These are phyloP conservation scores for Athalia cordata DNA, from an alignment of 2,888 invertebrate genomes.

Conservation along the genomic window DNA sequence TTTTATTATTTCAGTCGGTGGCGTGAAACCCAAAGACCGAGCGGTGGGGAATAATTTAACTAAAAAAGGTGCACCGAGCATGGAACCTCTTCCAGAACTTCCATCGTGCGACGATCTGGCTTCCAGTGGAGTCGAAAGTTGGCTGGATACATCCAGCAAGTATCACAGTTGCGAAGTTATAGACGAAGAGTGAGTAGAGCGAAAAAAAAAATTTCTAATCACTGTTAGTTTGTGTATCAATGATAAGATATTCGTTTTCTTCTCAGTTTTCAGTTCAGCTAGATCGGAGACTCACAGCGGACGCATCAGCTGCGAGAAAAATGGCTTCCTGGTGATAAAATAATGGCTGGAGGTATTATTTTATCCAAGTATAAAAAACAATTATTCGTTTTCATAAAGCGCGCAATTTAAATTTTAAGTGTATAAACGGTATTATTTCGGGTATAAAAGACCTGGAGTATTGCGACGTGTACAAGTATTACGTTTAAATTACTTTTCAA, in stretches of 20 bases:
- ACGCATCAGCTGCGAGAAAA: slow-evolving; percentile 72
- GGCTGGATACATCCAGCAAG: slow-evolving; percentile 84
- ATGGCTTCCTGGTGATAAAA: neutral
- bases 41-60: slow-evolving; percentile 67
- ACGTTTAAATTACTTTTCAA: slow-evolving; percentile 4
- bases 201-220: slow-evolving; percentile 59
- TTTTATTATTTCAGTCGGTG: slow-evolving; percentile 13
- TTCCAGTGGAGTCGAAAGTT: slow-evolving; percentile 81
- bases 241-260: neutral
- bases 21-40: slow-evolving; percentile 59
- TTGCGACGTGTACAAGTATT: slow-evolving; percentile 29
- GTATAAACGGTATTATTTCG: slow-evolving; percentile 17
- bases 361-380: too few species aligned
- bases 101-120: slow-evolving; percentile 82
- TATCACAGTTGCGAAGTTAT: slow-evolving; percentile 86
- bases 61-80: slow-evolving; percentile 74
- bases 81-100: slow-evolving; percentile 81
- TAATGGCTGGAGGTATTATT: slow-evolving; percentile 3
- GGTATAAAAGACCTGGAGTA: slow-evolving; percentile 12
- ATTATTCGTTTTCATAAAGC: neutral
- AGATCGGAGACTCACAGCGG: slow-evolving; percentile 64
- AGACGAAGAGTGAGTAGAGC: slow-evolving; percentile 76
- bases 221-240: neutral
- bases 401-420: slow-evolving; percentile 21
- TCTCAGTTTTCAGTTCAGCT: slow-evolving; percentile 58